Percentiles rank a stretch among this genome's conserved stretches.
Conservation (phyloP, 2,797 vertebrate species). For the Sebastes aleutianus region DNA sequence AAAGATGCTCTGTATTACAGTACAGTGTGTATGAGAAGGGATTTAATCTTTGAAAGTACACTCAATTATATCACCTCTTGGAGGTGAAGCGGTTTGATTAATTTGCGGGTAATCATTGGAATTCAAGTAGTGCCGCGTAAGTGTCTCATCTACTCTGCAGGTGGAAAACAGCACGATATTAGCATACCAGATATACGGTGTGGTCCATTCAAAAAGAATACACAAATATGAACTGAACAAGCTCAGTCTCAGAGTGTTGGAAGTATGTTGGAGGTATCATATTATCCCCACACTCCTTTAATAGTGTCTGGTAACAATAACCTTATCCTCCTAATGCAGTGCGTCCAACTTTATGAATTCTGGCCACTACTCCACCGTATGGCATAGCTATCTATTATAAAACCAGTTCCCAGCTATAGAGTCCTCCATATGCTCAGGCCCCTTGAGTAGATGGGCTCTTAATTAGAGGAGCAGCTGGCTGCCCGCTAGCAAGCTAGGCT, state of each 20-base stretch:
- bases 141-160: constrained; percentile 47
- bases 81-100: constrained; percentile 57
- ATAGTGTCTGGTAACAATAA: background rate
- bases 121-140: constrained; percentile 39
- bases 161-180: constrained; percentile 28
- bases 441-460: constrained; percentile 70
- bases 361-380: constrained; percentile 37
- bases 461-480: constrained; percentile 82
- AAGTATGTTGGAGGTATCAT: background rate
- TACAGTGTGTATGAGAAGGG: constrained; percentile 3
- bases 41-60: constrained; percentile 31
- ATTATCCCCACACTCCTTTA: background rate
- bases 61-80: constrained; percentile 37
- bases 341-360: constrained; percentile 18
- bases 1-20: constrained; percentile 2
- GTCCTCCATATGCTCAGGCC: constrained; percentile 73
- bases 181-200: constrained; percentile 3
- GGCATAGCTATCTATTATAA: constrained; percentile 60
- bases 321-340: constrained; percentile 20
- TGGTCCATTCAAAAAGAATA: background rate
- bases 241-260: background rate
- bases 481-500: constrained; percentile 78
- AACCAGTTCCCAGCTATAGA: constrained; percentile 57
- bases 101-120: constrained; percentile 51
- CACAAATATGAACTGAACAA: background rate